These are phyloP conservation scores for Aricia agestis DNA, from an alignment of 1,140 invertebrate genomes.

Conservation along the genomic window DNA sequence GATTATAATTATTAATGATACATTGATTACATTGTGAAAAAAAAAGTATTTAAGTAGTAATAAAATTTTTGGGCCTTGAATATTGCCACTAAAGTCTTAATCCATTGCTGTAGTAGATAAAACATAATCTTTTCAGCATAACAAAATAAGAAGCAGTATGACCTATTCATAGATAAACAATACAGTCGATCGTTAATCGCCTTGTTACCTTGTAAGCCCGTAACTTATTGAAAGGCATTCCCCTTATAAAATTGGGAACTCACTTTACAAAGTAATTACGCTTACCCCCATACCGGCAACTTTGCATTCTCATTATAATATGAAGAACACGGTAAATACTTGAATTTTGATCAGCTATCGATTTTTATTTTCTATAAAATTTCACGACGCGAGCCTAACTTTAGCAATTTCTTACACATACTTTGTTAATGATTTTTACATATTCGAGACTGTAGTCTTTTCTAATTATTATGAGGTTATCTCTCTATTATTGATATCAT, in stretches of 20 bases:
- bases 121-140: background rate
- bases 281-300: constrained; percentile 38
- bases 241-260: constrained; percentile 19
- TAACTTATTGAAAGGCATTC: constrained; percentile 23
- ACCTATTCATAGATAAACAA: background rate
- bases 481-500: background rate
- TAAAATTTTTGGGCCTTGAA: too few species aligned
- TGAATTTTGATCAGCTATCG: constrained; percentile 6
- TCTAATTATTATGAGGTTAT: background rate
- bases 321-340: constrained; percentile 42
- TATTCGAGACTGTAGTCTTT: background rate
- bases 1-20: too few species aligned
- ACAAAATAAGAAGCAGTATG: background rate
- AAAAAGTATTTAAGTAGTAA: too few species aligned
- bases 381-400: background rate
- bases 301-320: constrained; percentile 46
- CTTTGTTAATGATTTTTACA: background rate
- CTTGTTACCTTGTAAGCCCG: constrained; percentile 2
- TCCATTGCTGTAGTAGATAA: too few species aligned
- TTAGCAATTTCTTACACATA: background rate
- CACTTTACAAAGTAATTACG: constrained; percentile 37
- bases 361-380: constrained; percentile 5
- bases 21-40: too few species aligned
- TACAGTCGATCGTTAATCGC: constrained; percentile 35
- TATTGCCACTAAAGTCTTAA: too few species aligned